phyloP scores from a whole-genome alignment of 2,797 vertebrate species.

The Halcyon smyrnensis region DNA sequence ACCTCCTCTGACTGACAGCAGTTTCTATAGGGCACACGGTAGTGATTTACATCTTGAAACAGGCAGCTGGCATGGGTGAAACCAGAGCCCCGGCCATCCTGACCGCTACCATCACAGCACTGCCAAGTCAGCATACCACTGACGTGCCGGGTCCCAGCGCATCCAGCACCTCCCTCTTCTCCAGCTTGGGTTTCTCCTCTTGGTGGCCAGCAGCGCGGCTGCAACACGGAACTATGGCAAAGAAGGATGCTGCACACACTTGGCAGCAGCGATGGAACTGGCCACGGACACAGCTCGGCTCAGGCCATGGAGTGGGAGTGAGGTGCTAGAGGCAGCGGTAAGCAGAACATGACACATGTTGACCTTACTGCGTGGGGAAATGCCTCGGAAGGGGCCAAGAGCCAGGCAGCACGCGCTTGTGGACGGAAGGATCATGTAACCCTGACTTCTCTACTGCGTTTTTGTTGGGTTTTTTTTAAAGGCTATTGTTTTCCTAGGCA shows the following conservation, averaged over 20 bases:
- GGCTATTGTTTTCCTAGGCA: not conserved
- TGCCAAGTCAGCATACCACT: not conserved
- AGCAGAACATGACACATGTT: not conserved
- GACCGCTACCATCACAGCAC: not conserved
- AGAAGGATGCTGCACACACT: not conserved
- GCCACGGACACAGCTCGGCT: fast-evolving
- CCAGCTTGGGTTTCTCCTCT: not conserved
- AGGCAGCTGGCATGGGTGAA: not conserved
- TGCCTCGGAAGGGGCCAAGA: not conserved
- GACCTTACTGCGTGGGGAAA: not conserved
- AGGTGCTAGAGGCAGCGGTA: not conserved
- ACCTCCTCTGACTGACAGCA: not conserved
- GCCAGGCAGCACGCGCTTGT: not conserved
- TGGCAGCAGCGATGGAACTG: not conserved
- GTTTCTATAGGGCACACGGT: not conserved
- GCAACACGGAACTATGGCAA: not conserved
- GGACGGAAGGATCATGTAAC: not conserved
- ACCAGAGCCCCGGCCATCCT: not conserved
- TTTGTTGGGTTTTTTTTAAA: not conserved
- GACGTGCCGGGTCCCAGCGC: fast-evolving
- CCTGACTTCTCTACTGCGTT: not conserved
- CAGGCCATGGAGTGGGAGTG: not conserved
- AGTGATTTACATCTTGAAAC: not conserved
- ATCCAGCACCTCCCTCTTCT: not conserved
- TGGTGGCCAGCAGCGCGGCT: not conserved